Evolutionary conservation across 2,888 invertebrate genomes (phyloP).

Genomic region (Coleophora deauratella): DNA sequence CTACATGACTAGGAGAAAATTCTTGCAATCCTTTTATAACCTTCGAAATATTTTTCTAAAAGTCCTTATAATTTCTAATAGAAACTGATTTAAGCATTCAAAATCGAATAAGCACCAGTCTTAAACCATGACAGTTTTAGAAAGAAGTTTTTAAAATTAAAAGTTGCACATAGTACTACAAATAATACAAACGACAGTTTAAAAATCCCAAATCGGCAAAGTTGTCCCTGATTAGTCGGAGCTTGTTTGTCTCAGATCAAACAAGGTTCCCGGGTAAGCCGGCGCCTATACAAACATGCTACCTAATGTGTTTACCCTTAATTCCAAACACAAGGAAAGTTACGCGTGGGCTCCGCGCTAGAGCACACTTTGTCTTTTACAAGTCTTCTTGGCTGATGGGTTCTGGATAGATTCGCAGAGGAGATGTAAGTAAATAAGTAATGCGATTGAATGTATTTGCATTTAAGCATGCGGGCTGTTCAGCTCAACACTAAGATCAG

Average conservation of each 20-base stretch:
- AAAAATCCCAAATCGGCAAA: constrained; percentile 43
- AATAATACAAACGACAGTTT: constrained; percentile 29
- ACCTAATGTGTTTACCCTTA: constrained; percentile 68
- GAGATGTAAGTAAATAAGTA: too few species aligned
- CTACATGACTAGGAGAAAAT: too few species aligned
- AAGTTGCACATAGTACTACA: constrained; percentile 4
- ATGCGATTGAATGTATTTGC: too few species aligned
- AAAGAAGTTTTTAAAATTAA: too few species aligned
- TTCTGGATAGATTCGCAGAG: constrained; percentile 9
- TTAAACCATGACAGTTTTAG: too few species aligned
- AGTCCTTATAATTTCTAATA: too few species aligned
- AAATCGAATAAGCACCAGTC: too few species aligned
- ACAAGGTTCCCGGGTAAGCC: constrained; percentile 50
- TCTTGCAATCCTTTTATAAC: too few species aligned
- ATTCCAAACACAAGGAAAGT: constrained; percentile 53
- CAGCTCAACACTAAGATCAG: too few species aligned
- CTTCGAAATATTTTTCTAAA: too few species aligned
- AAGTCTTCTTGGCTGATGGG: constrained; percentile 26
- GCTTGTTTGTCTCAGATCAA: constrained; percentile 57
- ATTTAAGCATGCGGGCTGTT: too few species aligned
- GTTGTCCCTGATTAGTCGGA: constrained; percentile 50
- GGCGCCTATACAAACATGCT: constrained; percentile 61
- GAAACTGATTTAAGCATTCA: too few species aligned
- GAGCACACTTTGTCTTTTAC: constrained; percentile 33
- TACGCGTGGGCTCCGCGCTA: constrained; percentile 34